Evolutionary conservation across 2,797 vertebrate genomes (phyloP), one percentile per base, ranked within the genome.

Genomic region (Lemur catta): DNA sequence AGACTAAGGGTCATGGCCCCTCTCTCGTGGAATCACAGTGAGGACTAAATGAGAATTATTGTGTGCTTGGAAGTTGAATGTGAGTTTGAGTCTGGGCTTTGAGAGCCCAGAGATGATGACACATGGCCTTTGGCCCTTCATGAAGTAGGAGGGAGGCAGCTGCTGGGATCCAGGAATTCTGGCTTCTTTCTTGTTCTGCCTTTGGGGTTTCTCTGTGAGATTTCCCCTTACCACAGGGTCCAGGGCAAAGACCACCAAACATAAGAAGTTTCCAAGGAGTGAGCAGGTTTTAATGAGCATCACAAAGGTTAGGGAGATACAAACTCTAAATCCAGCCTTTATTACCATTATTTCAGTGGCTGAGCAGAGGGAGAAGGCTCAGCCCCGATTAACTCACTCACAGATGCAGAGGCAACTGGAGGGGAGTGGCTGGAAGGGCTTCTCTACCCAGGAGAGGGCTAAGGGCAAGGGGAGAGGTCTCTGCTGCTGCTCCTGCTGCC

Each of bases 261-360:
- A 15, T 6, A n/a, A 71, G 48, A 57, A 24, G 13, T 28, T 63
- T 46, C 75, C 82, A 81, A 55, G 35, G 52, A 48, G 28, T 43
- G 2, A 61, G 35, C 84, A 71, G 43, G 17, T 48, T 87, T 97
- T 84, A 96, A 93, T 89, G 84, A 95, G 30, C 57, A 67, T 55
- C 76, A 94, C 88, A 72, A 30, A 55, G 50, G 50, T 13, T 8
- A 79, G 30, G 11, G 69, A 41, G 15, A 69, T 48, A 86, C 95
- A 96, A 89, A 95, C 61, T 93, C 79, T 63, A 76, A 93, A 93
- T 97, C 84, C 87, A 92, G 89, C 55, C 35, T 97, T 97, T 96
- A 92, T 89, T 84, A 74, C 26, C 84, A 65, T 74, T 22, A 28
- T 89, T 55, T 93, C 79, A 61, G 71, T 33, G 65, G 41, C 75